phyloP scores from a whole-genome alignment of 2,888 invertebrate species.

The Balanococcus diminutus region DNA sequence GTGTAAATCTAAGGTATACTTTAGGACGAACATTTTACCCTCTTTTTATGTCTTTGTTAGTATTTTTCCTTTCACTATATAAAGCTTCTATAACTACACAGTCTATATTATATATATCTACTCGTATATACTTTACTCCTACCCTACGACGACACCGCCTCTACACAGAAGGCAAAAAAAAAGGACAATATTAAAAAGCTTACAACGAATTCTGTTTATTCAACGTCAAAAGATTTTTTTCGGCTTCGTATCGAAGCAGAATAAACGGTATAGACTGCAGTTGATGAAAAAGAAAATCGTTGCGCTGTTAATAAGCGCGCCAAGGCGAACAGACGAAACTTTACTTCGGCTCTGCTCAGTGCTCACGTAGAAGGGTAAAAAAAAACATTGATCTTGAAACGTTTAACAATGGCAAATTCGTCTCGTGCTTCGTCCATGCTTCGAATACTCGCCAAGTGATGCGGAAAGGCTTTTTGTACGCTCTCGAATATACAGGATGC shows the following conservation, averaged over 20 bases:
- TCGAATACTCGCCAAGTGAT: not conserved
- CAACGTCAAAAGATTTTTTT: slow-evolving; percentile 19
- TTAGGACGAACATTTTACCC: not conserved
- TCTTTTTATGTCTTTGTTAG: slow-evolving; percentile 2
- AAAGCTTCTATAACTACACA: not conserved
- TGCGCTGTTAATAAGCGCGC: slow-evolving; percentile 6
- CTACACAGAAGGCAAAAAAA: not conserved
- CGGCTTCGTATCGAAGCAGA: not conserved
- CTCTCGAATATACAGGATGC: not conserved
- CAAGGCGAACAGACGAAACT: not conserved
- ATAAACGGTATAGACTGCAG: slow-evolving; percentile 16
- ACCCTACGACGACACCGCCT: not conserved
- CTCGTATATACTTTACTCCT: not conserved
- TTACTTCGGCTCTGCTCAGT: no score
- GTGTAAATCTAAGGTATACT: not conserved
- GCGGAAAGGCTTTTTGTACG: slow-evolving; percentile 13
- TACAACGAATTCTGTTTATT: slow-evolving; percentile 2
- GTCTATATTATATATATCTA: not conserved
- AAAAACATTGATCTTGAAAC: slow-evolving; percentile 24
- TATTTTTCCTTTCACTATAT: not conserved
- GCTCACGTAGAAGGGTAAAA: not conserved
- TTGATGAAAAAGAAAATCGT: slow-evolving; percentile 5
- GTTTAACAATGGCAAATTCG: slow-evolving; percentile 1
- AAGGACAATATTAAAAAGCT: not conserved
- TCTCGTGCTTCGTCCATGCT: not conserved